phyloP scores from a whole-genome alignment of 2,797 vertebrate species.

The Propithecus perrieri region DNA sequence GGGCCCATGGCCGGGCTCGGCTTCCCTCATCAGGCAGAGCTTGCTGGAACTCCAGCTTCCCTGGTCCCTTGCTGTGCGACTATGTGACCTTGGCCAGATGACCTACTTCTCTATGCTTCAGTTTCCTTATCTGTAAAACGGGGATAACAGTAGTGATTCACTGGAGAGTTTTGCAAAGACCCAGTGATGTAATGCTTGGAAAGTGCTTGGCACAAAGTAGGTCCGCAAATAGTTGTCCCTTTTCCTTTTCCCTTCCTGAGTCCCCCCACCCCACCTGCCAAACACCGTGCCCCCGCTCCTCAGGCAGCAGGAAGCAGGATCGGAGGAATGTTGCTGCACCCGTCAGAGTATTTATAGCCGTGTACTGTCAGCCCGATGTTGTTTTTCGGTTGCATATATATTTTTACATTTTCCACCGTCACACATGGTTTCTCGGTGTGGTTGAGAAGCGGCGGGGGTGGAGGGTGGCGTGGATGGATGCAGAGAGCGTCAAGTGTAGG shows the following conservation, averaged over 20 bases:
- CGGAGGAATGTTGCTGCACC: conserved; percentile 4
- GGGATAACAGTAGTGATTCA: not conserved
- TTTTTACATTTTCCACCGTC: conserved; percentile 77
- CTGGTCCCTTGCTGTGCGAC: not conserved
- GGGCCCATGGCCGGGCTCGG: not conserved
- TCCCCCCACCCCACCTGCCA: conserved; percentile 10
- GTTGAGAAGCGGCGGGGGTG: conserved; percentile 54
- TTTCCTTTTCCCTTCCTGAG: not conserved
- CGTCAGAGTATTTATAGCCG: conserved; percentile 76
- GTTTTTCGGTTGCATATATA: conserved; percentile 73
- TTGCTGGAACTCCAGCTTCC: not conserved
- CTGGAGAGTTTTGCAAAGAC: not conserved
- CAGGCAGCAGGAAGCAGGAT: conserved; percentile 66
- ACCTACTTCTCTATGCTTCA: not conserved
- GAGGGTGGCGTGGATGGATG: conserved; percentile 34
- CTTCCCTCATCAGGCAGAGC: not conserved
- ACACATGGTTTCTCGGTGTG: conserved; percentile 70
- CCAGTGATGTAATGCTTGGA: not conserved
- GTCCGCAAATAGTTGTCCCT: not conserved
- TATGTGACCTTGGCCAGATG: not conserved
- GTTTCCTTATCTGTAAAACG: not conserved
- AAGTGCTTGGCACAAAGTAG: not conserved
- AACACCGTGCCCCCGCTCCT: not conserved
- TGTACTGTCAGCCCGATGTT: conserved; percentile 72
- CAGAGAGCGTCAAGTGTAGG: conserved; percentile 39